Evolutionary conservation across 2,888 invertebrate genomes (phyloP).

Genomic region (Ichneumoninae sp.): DNA sequence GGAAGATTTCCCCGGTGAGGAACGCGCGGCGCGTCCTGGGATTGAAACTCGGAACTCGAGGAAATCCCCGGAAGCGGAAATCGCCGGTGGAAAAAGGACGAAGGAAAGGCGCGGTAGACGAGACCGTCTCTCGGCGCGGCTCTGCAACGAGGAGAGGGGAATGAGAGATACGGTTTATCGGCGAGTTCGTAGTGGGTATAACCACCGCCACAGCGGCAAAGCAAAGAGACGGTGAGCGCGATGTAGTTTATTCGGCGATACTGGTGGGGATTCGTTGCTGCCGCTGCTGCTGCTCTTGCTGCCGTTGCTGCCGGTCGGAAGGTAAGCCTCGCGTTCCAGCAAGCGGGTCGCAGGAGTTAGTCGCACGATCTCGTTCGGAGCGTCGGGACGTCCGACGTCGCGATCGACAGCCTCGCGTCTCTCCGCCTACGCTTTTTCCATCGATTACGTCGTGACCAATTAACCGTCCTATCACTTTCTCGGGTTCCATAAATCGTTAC

Average conservation of each 20-base stretch:
- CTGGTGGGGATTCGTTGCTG: constrained; percentile 60
- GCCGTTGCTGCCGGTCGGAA: constrained; percentile 52
- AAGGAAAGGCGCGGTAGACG: constrained; percentile 19
- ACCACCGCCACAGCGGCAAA: constrained; percentile 55
- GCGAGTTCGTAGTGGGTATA: constrained; percentile 39
- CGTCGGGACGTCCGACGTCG: constrained; percentile 77
- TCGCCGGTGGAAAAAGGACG: constrained; percentile 34
- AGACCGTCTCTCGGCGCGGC: not conserved
- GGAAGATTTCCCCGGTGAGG: constrained; percentile 42
- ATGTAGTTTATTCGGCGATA: constrained; percentile 77
- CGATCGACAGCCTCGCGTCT: constrained; percentile 64
- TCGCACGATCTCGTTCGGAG: constrained; percentile 82
- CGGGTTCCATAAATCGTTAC: constrained; percentile 18
- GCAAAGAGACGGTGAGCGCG: constrained; percentile 71
- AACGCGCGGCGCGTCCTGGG: constrained; percentile 30
- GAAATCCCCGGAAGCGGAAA: constrained; percentile 65
- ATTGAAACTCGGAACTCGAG: constrained; percentile 24
- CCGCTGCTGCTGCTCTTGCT: constrained; percentile 23
- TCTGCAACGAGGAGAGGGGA: not conserved
- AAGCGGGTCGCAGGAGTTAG: constrained; percentile 78
- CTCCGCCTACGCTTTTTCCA: constrained; percentile 50
- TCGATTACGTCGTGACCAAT: constrained; percentile 27
- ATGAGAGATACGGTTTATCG: constrained; percentile 34
- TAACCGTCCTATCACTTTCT: constrained; percentile 19
- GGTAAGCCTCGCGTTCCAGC: constrained; percentile 76